A percentile compares a stretch with the other conserved stretches of the same genome.
Evolutionary conservation across 2,888 invertebrate genomes (phyloP).

Genomic region (Pristionchus entomophagus): DNA sequence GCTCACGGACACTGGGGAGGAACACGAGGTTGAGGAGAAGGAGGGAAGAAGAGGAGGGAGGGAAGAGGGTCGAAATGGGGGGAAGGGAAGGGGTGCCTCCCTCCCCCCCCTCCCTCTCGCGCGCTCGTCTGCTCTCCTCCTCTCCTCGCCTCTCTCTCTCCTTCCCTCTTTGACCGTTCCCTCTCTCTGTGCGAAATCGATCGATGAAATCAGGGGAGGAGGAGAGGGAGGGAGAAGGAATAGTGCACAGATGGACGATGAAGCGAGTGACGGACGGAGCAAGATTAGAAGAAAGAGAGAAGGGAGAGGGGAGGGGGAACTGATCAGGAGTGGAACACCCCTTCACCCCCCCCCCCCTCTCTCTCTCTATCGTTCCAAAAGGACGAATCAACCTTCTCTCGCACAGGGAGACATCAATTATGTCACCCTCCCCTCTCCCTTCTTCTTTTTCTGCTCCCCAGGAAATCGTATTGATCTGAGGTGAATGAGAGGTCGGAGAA

Average conservation of each 20-base stretch:
- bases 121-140: background rate
- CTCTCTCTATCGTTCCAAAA: constrained; percentile 25
- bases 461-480: constrained; percentile 36
- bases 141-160: background rate
- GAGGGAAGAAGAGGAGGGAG: background rate
- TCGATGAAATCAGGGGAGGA: background rate
- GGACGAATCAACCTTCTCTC: constrained; percentile 37
- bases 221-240: background rate
- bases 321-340: constrained; percentile 32
- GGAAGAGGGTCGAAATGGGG: background rate
- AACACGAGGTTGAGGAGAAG: background rate
- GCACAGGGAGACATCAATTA: constrained; percentile 21
- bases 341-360: too few species aligned
- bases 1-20: constrained; percentile 21
- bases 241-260: constrained; percentile 31
- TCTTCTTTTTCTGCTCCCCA: constrained; percentile 22
- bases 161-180: background rate
- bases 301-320: background rate
- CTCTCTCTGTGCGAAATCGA: constrained; percentile 35
- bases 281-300: constrained; percentile 19
- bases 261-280: background rate
- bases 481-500: background rate
- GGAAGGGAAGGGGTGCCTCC: constrained; percentile 10
- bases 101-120: background rate
- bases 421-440: background rate